Conservation (phyloP, 2,113 vertebrate species). For the Monopterus albus region DNA sequence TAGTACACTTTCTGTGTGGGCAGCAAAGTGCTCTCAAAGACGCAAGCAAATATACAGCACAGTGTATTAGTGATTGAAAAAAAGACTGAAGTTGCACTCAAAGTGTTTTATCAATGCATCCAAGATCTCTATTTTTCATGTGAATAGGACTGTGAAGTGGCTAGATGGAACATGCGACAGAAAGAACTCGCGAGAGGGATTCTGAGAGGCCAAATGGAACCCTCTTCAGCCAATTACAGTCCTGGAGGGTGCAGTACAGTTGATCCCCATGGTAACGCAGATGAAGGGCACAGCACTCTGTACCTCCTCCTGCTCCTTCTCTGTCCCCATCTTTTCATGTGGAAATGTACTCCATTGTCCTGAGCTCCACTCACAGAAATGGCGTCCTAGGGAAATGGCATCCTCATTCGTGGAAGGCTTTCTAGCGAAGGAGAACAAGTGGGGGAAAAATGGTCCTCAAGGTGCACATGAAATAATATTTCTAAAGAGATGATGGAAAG, state of each 20-base stretch:
- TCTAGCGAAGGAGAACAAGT: constrained; percentile 5
- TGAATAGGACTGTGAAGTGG: constrained; percentile 65
- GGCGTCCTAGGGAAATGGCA: background rate
- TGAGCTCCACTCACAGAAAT: constrained; percentile 35
- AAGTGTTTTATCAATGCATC: constrained; percentile 43
- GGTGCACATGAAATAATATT: constrained; percentile 6
- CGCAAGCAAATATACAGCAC: background rate
- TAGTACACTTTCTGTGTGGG: background rate
- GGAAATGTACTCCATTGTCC: constrained; percentile 71
- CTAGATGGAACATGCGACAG: constrained; percentile 56
- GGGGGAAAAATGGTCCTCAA: constrained; percentile 5
- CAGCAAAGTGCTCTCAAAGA: constrained; percentile 5
- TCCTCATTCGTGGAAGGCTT: constrained; percentile 24
- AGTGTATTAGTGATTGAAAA: background rate
- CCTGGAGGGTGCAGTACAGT: constrained; percentile 55
- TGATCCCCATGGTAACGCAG: constrained; percentile 75
- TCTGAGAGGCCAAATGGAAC: constrained; percentile 67
- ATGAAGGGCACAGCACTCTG: constrained; percentile 65
- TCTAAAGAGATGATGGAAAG: constrained; percentile 25
- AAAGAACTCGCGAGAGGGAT: constrained; percentile 55
- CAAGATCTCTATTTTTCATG: constrained; percentile 57
- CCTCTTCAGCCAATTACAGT: constrained; percentile 67
- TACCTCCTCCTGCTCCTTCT: constrained; percentile 44
- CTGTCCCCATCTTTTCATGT: constrained; percentile 72
- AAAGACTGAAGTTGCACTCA: constrained; percentile 27